A percentile compares a stretch with the other conserved stretches of the same genome.
Evolutionary conservation across 2,888 invertebrate genomes (phyloP).

Genomic region (Macrosoma leucophasiata): DNA sequence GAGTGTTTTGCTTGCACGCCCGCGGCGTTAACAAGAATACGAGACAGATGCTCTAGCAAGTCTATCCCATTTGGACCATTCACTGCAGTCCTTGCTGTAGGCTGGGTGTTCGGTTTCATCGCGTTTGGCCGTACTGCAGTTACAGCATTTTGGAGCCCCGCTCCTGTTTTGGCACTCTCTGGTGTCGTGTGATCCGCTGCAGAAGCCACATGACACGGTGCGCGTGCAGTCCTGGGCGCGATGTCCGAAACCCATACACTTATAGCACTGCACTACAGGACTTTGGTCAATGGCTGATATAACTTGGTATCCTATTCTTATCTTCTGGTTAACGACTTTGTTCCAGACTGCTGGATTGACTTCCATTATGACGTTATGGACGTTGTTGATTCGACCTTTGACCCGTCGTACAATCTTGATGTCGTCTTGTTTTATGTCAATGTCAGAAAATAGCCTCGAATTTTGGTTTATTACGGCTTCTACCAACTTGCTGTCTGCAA

Average conservation of each 20-base stretch:
- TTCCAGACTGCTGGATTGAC: not conserved
- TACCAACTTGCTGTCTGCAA: not conserved
- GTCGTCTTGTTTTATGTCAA: not conserved
- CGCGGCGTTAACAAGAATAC: not conserved
- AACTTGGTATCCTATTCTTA: not conserved
- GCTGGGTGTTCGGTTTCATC: slow-evolving; percentile 1
- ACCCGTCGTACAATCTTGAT: not conserved
- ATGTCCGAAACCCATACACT: slow-evolving; percentile 17
- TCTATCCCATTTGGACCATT: slow-evolving; percentile 6
- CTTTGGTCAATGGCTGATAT: slow-evolving; percentile 1
- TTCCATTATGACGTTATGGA: slow-evolving; percentile 1
- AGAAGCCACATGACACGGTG: slow-evolving; percentile 1
- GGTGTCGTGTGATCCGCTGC: slow-evolving; percentile 1
- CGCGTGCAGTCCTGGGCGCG: slow-evolving; percentile 1
- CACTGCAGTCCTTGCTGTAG: slow-evolving; percentile 2
- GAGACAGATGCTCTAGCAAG: not conserved
- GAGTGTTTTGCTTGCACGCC: not conserved
- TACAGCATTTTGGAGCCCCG: slow-evolving; percentile 1
- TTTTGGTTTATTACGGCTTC: slow-evolving; percentile 1
- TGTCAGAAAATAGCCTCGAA: slow-evolving; percentile 1
- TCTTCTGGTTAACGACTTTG: not conserved
- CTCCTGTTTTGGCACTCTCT: slow-evolving; percentile 1
- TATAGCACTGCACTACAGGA: not conserved
- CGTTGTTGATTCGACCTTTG: slow-evolving; percentile 1
- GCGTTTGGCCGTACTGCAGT: not conserved